These are phyloP conservation scores for Epinephelus lanceolatus DNA, from an alignment of 2,113 vertebrate species.

Conservation along the genomic window DNA sequence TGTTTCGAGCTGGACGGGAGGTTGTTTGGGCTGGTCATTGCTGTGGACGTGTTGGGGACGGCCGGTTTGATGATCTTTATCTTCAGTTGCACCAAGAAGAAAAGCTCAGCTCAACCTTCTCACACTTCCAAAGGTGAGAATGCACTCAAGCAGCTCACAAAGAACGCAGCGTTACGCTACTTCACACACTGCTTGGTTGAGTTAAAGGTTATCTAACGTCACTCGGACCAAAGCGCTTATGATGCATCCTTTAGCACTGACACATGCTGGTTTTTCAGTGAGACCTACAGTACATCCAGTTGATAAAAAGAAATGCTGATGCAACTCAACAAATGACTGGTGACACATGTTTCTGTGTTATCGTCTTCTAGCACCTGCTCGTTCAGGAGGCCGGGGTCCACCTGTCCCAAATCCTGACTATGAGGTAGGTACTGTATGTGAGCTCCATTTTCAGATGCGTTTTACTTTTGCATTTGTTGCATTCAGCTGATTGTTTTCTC, in stretches of 20 bases:
- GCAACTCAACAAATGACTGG: background rate
- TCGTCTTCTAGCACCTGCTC: conserved; percentile 40
- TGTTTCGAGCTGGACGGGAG: conserved; percentile 58
- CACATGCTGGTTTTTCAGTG: background rate
- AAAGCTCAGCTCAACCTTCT: rapidly evolving
- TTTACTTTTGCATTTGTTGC: background rate
- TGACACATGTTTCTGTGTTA: background rate
- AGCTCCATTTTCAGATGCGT: background rate
- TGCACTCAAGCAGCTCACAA: rapidly evolving
- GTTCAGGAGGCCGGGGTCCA: background rate
- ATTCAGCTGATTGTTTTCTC: background rate
- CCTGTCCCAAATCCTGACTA: conserved; percentile 58
- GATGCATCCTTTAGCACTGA: background rate
- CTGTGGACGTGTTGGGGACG: conserved; percentile 64
- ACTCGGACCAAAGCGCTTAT: rapidly evolving
- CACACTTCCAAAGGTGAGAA: conserved; percentile 14
- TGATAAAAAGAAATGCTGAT: background rate
- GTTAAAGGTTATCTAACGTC: background rate
- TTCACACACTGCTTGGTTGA: background rate
- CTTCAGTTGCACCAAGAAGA: conserved; percentile 65
- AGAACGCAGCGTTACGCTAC: background rate
- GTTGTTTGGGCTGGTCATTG: rapidly evolving
- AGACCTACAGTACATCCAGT: background rate
- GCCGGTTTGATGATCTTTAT: conserved; percentile 40
- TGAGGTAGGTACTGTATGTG: conserved; percentile 59